A percentile compares a stretch with the other conserved stretches of the same genome.
Conservation (phyloP, 2,113 vertebrate genomes). For the Neogobius melanostomus region DNA sequence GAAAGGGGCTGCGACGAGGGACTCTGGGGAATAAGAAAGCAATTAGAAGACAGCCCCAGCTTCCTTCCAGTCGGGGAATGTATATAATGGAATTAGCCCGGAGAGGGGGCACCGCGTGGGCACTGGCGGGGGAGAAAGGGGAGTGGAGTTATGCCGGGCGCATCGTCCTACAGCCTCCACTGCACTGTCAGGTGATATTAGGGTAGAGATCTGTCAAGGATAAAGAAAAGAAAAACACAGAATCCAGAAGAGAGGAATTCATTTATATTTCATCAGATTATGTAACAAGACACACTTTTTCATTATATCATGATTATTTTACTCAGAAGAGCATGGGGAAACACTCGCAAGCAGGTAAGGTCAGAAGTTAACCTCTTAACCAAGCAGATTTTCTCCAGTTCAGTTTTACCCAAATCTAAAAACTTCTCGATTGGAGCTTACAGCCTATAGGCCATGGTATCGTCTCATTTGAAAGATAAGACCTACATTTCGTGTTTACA, state of each 20-base stretch:
- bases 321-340: no score
- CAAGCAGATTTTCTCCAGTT: no score
- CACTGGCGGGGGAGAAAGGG: slow-evolving; percentile 3
- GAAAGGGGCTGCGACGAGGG: slow-evolving; percentile 42
- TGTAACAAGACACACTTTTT: background rate
- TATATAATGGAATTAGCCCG: slow-evolving; percentile 82
- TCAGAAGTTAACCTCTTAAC: no score
- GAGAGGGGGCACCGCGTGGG: slow-evolving; percentile 21
- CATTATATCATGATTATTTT: no score
- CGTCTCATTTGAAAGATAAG: no score
- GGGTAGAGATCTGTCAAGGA: background rate
- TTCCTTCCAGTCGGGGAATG: slow-evolving; percentile 79
- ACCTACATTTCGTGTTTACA: no score
- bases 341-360: no score
- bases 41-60: slow-evolving; percentile 80
- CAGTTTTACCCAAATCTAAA: no score
- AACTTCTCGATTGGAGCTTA: no score
- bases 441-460: no score
- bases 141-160: slow-evolving; percentile 22
- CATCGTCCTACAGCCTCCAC: slow-evolving; percentile 46
- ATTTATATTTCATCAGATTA: background rate
- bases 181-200: slow-evolving; percentile 5
- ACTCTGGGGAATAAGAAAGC: slow-evolving; percentile 82
- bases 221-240: background rate
- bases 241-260: background rate